These are phyloP conservation scores for Aphelocoma coerulescens DNA, from an alignment of 2,113 vertebrate genomes.

Conservation along the genomic window DNA sequence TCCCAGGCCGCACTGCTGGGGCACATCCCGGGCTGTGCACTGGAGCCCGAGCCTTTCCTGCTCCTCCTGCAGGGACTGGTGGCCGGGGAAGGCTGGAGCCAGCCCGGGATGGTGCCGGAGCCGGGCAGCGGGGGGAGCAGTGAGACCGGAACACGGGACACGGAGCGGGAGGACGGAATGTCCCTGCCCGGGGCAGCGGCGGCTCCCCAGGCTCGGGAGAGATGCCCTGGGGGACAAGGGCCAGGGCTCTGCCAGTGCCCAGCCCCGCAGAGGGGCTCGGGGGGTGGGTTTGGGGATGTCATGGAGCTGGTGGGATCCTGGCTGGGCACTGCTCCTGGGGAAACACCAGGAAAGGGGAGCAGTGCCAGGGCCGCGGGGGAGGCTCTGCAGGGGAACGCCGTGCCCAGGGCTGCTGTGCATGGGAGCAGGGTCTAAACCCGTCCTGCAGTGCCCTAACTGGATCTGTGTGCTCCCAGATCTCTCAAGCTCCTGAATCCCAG, in stretches of 20 bases:
- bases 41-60: neutral
- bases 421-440: neutral
- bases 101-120: neutral
- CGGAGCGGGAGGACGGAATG: fast-evolving
- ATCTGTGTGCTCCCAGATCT: neutral
- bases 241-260: too few species aligned
- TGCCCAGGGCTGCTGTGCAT: neutral
- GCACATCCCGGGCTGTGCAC: neutral
- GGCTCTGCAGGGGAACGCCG: neutral
- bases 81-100: neutral
- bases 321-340: neutral
- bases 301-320: neutral
- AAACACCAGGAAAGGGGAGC: neutral
- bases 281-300: fast-evolving
- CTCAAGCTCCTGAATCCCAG: neutral
- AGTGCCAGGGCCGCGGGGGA: neutral
- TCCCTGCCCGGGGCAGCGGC: neutral
- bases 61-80: neutral
- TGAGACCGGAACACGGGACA: neutral
- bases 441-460: neutral
- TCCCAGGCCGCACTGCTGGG: neutral
- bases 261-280: too few species aligned
- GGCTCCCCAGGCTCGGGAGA: neutral
- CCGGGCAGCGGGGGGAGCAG: neutral
- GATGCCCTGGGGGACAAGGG: neutral